Base-by-base conservation (phyloP, 2,888 invertebrate species). In the Caenorhabditis sinica region DNA sequence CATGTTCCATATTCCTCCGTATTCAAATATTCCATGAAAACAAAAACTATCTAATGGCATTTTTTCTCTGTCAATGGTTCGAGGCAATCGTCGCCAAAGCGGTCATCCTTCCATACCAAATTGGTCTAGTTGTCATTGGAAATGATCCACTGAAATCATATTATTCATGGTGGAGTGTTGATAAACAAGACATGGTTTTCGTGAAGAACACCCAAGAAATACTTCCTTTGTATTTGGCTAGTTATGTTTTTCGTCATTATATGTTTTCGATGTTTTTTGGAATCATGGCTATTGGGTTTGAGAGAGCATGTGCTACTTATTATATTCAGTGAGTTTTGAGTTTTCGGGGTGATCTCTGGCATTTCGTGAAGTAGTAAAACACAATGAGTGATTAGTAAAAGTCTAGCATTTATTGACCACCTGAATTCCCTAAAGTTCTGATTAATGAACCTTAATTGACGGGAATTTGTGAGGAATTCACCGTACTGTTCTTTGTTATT, bases 241-340 rank as follows among this genome's bases (percentile, higher is more conserved):
- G 65, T 30, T 65, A 65, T 17, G 45, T 65, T 1, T 45, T 65
- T 45, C 65, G 65, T 65, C 65, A 65, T 65, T 65, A 65, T 30
- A 65, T 65, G 65, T 65, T 65, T 17, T 65, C 65, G n/a, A 65
- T 65, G 65, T 45, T 65, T 30, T 45, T 45, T 25, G 65, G 65
- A 45, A 65, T 65, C n/a, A 65, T 65, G 65, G 65, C 65, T 0
- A 65, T 65, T 11, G 65, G 65, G 15, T 65, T 25, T 15, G 65
- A 65, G 30, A 65, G 65, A 28, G 65, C 45, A 11, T 45, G 45
- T 40, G 65, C 65, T 0, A 65, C 65, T 28, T 65, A 30, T 68
- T 68, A 68, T 53, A 68, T 68, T 53, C 68, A 68, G 68, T 68
- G 33, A 68, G 68, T 66, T n/a, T n/a, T 49, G 49, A 17, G 4